Percentiles rank a stretch among this genome's conserved stretches.
Conservation (phyloP, 2,888 invertebrate species). For the Leptura quadrifasciata region DNA sequence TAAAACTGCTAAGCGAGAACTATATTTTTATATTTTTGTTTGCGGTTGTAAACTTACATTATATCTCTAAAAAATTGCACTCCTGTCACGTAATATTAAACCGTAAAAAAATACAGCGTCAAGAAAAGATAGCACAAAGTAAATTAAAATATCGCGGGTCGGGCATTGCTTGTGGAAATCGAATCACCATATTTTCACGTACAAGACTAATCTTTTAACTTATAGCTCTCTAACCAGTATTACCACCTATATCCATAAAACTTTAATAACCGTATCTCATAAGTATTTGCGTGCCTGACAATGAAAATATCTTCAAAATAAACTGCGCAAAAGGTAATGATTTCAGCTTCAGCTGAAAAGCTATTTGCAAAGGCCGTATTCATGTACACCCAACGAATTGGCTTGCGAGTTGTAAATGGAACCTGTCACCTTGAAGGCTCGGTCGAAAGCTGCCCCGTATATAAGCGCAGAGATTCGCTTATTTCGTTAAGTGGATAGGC, state of each 20-base stretch:
- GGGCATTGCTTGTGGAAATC: background rate
- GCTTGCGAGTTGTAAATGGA: slow-evolving; percentile 34
- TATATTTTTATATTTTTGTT: too few species aligned
- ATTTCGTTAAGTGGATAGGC: slow-evolving; percentile 8
- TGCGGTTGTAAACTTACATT: background rate
- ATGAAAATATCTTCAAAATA: slow-evolving; percentile 19
- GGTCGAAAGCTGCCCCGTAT: slow-evolving; percentile 34
- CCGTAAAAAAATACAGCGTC: background rate
- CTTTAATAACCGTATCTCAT: slow-evolving; percentile 24
- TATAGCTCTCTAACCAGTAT: slow-evolving; percentile 17
- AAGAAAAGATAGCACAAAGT: background rate
- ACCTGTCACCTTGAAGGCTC: slow-evolving; percentile 29
- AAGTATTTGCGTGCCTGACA: slow-evolving; percentile 21
- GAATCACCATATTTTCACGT: slow-evolving; percentile 10
- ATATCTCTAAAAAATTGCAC: background rate
- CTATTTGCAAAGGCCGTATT: slow-evolving; percentile 28
- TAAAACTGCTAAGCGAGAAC: background rate
- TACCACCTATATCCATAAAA: slow-evolving; percentile 19
- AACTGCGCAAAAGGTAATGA: slow-evolving; percentile 33
- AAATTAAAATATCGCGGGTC: background rate
- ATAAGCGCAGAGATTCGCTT: slow-evolving; percentile 25
- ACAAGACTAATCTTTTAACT: background rate
- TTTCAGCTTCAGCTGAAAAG: slow-evolving; percentile 25
- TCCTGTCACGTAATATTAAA: background rate
- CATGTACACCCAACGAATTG: slow-evolving; percentile 30